Evolutionary conservation across 2,113 vertebrate genomes (phyloP), one percentile per base, ranked within the genome.

Genomic region (Zapornia atra): DNA sequence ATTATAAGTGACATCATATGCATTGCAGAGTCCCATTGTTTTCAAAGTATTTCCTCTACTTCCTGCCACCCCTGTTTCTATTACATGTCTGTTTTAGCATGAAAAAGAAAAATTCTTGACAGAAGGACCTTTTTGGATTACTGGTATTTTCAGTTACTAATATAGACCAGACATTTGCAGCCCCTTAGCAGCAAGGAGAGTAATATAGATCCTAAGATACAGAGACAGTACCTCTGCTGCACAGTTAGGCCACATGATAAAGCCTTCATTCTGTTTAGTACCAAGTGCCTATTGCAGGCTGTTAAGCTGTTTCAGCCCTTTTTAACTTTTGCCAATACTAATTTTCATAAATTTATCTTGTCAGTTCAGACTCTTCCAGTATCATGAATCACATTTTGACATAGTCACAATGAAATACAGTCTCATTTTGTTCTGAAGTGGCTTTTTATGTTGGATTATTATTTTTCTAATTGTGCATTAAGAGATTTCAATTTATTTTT

Each of bases 191-290:
- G 6, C 46, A 65, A 71, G 20, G 8, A 66, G 4, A 2, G 19
- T 56, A 77, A 68, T 15, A 40, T 20, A 69, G 83, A 15, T 31
- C 29, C 5, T 12, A 38, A 46, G 9, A 54, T 26, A 50, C 16
- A 46, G 44, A 64, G 48, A 22, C 7, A 26, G 3, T 15, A 18
- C 5, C 42, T 64, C 18, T 54, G 22, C 20, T 42, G 9, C 20
- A n/a, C 0, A 0, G 13, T 9, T 25, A 65, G 16, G 9, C 11
- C 2, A 5, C 36, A 5, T 15, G 26, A n/a, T 48, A 59, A 75
- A 80, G 44, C 4, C 18, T 88, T 75, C 29, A 19, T 75, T 18
- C 10, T 54, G 11, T 26, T 36, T 48, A 36, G 29, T 48, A 65
- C 2, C 10, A 40, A 26, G 11, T 40, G 19, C 11, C 20, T 75